A percentile compares a stretch with the other conserved stretches of the same genome.
Conservation (phyloP, 1,140 invertebrate genomes). For the Grapholita molesta region DNA sequence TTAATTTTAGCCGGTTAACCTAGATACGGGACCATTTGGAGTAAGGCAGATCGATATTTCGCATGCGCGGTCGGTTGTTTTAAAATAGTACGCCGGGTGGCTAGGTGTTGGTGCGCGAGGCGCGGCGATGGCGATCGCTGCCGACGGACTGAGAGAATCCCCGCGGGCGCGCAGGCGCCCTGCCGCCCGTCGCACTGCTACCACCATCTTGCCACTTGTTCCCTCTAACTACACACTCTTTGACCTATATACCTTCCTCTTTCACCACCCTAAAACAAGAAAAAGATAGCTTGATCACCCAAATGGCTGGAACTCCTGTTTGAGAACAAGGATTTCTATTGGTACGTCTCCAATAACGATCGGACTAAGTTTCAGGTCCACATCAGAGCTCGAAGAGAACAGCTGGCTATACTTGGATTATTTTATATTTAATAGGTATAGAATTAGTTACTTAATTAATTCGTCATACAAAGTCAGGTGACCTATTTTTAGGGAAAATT, state of each 20-base stretch:
- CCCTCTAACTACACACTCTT: not conserved
- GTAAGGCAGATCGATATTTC: slow-evolving; percentile 60
- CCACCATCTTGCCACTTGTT: not conserved
- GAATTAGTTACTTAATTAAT: not conserved
- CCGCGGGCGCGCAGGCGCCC: slow-evolving; percentile 47
- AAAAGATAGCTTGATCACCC: not conserved
- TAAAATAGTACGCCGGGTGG: slow-evolving; percentile 48
- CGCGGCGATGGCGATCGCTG: slow-evolving; percentile 43
- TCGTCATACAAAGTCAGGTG: not conserved
- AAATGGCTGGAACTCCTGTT: too few species aligned
- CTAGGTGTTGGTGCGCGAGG: slow-evolving; percentile 39
- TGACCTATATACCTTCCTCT: not conserved
- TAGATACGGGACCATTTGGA: slow-evolving; percentile 68
- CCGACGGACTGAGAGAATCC: slow-evolving; percentile 51
- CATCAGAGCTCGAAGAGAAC: not conserved
- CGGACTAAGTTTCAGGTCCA: not conserved
- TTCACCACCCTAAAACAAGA: not conserved
- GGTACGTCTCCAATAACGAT: slow-evolving; percentile 7
- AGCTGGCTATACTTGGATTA: not conserved
- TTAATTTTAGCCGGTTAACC: slow-evolving; percentile 76
- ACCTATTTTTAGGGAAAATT: not conserved
- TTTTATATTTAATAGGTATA: too few species aligned
- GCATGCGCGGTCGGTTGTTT: slow-evolving; percentile 61
- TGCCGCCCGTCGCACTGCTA: slow-evolving; percentile 1
- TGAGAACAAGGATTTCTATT: not conserved